Evolutionary conservation across 92 coral and sea anemone genomes (phyloP), one percentile per base, ranked within the genome.

Genomic region (Heteractis magnifica): DNA sequence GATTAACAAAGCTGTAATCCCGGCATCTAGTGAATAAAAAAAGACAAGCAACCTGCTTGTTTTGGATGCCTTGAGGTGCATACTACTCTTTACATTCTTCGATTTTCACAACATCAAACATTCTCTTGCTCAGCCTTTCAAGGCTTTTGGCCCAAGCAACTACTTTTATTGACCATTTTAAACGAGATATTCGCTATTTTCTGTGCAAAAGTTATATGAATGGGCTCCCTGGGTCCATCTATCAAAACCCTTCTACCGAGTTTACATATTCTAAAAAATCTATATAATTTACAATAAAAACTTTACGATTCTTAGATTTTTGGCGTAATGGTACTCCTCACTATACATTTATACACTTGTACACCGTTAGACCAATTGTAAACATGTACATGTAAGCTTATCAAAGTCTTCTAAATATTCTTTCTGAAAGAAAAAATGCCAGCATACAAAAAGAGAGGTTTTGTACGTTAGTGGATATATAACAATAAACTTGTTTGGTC

Each of bases 331-430:
- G 73, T 68, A 68, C 73, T 68, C 73, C 73, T 68, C 73, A 68
- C 73, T 68, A 68, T 68, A 68, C 73, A 68, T 68, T 68, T 68
- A 68, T 68, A 68, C 73, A 68, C 73, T 68, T 68, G 73, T 68
- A 68, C 73, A 68, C 73, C 19, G 70, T 68, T 68, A 20, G 49
- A 41, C 73, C 73, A 68, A 41, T 68, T 21, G 13, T 21, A 68
- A 68, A 68, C 73, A 68, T 68, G 73, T 68, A 20, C 73, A 68
- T 68, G 14, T 68, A 68, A 68, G 73, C 34, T 62, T 62, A 62
- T 62, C 19, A 18, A 62, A 18, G 70, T 62, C 70, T 58, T 58
- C 70, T 62, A 62, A 62, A 62, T 62, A 62, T 6, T 62, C 19
- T 62, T 62, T 9, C 23, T 5, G 23, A 62, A 18, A 10, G n/a